These are phyloP conservation scores for Nomada ferruginata DNA, from an alignment of 2,888 invertebrate genomes.

Conservation along the genomic window DNA sequence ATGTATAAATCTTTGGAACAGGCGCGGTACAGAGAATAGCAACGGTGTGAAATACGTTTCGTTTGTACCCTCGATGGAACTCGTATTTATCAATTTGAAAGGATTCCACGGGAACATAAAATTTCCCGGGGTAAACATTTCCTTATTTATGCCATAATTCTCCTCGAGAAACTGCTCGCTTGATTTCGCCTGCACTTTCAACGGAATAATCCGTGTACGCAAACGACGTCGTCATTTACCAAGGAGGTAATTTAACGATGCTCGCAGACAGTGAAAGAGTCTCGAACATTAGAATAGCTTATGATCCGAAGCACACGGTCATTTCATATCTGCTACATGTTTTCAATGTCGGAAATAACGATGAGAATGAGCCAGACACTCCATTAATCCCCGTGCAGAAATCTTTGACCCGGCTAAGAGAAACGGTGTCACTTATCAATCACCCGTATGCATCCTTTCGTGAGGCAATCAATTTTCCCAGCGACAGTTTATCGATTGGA, in stretches of 20 bases:
- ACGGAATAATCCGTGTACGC: constrained; percentile 41
- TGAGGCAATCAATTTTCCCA: constrained; percentile 57
- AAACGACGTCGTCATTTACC: constrained; percentile 19
- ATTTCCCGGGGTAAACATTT: constrained; percentile 1
- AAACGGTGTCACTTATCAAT: constrained; percentile 49
- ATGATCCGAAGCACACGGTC: not conserved
- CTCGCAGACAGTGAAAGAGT: not conserved
- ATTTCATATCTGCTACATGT: too few relatives aligned
- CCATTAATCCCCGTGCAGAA: not conserved
- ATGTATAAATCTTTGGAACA: constrained; percentile 40
- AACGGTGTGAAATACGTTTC: not conserved
- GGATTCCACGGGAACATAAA: not conserved
- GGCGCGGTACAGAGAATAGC: not conserved
- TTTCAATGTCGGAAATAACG: not conserved
- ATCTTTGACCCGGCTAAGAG: not conserved
- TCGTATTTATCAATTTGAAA: constrained; percentile 13
- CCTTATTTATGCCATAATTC: constrained; percentile 11
- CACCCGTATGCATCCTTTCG: constrained; percentile 54
- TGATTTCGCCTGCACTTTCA: constrained; percentile 18
- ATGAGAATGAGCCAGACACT: not conserved
- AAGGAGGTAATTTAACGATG: constrained; percentile 3
- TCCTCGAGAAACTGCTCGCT: constrained; percentile 1
- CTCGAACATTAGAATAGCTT: not conserved
- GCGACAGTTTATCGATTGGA: constrained; percentile 51
- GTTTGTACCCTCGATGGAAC: not conserved